Evolutionary conservation across 1,140 invertebrate genomes (phyloP).

Genomic region (Ips typographus): DNA sequence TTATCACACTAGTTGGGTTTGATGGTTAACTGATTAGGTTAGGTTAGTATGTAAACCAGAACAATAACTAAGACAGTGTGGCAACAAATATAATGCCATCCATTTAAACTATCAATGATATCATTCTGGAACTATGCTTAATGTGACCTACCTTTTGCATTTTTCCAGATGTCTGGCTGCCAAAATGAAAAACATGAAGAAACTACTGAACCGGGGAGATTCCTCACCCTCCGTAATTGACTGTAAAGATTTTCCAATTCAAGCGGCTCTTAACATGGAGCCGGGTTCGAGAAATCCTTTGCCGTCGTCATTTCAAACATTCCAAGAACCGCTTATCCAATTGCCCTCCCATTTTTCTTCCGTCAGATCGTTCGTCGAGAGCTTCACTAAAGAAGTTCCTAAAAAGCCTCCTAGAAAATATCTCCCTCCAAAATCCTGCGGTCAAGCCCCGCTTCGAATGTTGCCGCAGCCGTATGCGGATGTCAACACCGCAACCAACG

Average conservation of each 20-base stretch:
- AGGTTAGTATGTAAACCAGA: too few species aligned
- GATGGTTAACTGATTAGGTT: too few species aligned
- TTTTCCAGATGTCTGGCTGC: slow-evolving; percentile 62
- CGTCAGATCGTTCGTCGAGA: slow-evolving; percentile 39
- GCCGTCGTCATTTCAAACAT: slow-evolving; percentile 61
- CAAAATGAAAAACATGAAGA: slow-evolving; percentile 84
- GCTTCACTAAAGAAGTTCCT: slow-evolving; percentile 14
- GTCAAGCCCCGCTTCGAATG: not conserved
- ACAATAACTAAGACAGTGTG: too few species aligned
- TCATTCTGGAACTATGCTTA: too few species aligned
- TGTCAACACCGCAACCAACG: slow-evolving; percentile 30
- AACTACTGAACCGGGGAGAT: slow-evolving; percentile 70
- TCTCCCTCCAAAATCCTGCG: slow-evolving; percentile 51
- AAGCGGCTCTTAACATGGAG: slow-evolving; percentile 71
- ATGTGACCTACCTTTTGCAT: not conserved
- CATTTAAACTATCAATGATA: not conserved
- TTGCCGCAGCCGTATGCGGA: slow-evolving; percentile 12
- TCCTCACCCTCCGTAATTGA: slow-evolving; percentile 64
- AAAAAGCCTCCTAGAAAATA: slow-evolving; percentile 65
- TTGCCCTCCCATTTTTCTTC: slow-evolving; percentile 33
- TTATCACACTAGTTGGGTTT: not conserved
- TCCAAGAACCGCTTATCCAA: slow-evolving; percentile 55
- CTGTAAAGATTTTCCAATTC: slow-evolving; percentile 69
- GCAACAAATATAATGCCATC: not conserved
- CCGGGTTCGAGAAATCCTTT: slow-evolving; percentile 74